Percentiles rank a stretch among this genome's conserved stretches.
Evolutionary conservation across 2,888 invertebrate species (phyloP).

Genomic region (Philhelius pedissequus): DNA sequence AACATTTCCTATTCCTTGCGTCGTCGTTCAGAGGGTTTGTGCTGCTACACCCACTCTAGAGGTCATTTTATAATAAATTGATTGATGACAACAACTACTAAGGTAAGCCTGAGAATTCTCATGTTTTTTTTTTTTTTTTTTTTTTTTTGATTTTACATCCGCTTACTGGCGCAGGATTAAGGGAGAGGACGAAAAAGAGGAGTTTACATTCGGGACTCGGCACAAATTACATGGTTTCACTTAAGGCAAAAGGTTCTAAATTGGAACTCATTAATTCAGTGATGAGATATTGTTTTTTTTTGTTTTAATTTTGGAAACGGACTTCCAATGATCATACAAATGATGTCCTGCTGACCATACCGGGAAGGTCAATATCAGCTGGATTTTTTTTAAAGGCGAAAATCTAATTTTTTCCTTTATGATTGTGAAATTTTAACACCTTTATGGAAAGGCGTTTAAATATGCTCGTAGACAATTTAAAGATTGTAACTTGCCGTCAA

Average conservation of each 20-base stretch:
- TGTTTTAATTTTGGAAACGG: neutral
- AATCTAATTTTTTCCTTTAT: neutral
- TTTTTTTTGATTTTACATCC: slow-evolving; percentile 10
- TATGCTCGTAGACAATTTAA: neutral
- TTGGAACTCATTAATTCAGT: slow-evolving; percentile 52
- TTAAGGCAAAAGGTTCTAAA: slow-evolving; percentile 19
- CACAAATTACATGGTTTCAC: slow-evolving; percentile 50
- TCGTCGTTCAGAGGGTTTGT: neutral
- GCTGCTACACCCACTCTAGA: slow-evolving; percentile 44
- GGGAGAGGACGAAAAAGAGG: neutral
- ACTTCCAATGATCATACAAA: neutral
- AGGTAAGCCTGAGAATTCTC: neutral
- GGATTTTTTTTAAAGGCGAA: neutral
- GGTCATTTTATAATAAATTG: slow-evolving; percentile 50
- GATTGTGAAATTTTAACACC: slow-evolving; percentile 48
- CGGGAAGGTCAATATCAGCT: slow-evolving; percentile 6
- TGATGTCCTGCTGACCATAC: neutral
- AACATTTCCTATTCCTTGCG: slow-evolving; percentile 1
- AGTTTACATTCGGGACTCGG: neutral
- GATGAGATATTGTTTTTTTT: slow-evolving; percentile 29
- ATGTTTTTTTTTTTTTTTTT: slow-evolving; percentile 7
- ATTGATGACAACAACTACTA: slow-evolving; percentile 65
- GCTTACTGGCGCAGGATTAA: slow-evolving; percentile 1
- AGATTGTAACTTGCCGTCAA: neutral
- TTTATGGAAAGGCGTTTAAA: slow-evolving; percentile 12